Base-by-base conservation (phyloP, 2,797 vertebrate species). In the Phataginus tetradactyla region DNA sequence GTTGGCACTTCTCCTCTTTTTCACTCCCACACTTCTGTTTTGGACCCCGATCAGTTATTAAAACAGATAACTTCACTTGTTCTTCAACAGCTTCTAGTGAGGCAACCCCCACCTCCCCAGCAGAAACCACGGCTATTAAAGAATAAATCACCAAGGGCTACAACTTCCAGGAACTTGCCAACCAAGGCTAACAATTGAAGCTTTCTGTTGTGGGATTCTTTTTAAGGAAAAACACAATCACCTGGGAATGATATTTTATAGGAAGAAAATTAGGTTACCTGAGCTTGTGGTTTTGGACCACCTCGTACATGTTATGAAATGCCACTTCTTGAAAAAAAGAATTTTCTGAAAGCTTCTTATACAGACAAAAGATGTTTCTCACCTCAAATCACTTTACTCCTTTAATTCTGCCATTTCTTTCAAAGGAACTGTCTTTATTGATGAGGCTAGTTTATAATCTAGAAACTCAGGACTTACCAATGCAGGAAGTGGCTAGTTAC, bases 71-170 rank as follows among this genome's bases (percentile, higher is more conserved):
- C 11, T 61, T 64, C 42, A 51, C 79, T 74, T 90, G 39, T 78
- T 95, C 91, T 89, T 57, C 61, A 53, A 69, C 66, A 23, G n/a
- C 57, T 39, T 51, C 72, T 15, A 74, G 77, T 5, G 69, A 80
- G 37, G 51, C 79, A 10, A 45, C 45, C 45, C 45, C 45, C 45
- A 45, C 45, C 45, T 45, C 45, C 45, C 81, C 77, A 55, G 25
- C 1, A 80, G 63, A 96, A 93, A 95, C 84, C 96, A 88, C 96
- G 90, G 37, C 20, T 84, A 77, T 85, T 91, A 93, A 78, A 32
- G 32, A 86, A 78, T 78, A 92, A 96, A 92, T 93, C 80, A 87
- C 81, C 63, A 51, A 51, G 29, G 39, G 37, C 69, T 72, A 78
- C 10, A 29, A 39, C 72, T 90, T 77, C 51, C 15, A 85, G 7